A percentile compares a stretch with the other conserved stretches of the same genome.
phyloP scores from a whole-genome alignment of 2,113 vertebrate species.

The Eulacestoma nigropectus region DNA sequence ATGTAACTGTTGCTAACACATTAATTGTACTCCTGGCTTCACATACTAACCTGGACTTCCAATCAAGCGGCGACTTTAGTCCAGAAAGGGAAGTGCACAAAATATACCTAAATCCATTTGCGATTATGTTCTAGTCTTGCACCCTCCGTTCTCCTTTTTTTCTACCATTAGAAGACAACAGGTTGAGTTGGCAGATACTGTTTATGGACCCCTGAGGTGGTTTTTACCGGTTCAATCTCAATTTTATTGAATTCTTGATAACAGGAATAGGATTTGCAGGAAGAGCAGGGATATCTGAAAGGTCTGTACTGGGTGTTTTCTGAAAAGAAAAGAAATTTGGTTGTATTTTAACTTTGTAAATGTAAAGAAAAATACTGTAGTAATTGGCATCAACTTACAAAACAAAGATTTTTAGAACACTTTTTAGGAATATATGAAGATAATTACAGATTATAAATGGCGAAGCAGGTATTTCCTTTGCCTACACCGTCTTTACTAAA shows the following conservation, averaged over 20 bases:
- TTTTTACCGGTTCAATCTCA: conserved; percentile 80
- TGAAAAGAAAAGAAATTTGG: conserved; percentile 61
- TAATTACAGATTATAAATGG: neutral
- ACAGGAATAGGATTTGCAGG: conserved; percentile 77
- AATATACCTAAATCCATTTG: conserved; percentile 60
- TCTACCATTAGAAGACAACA: conserved; percentile 66
- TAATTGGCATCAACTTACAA: neutral
- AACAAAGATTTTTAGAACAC: neutral
- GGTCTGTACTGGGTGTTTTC: conserved; percentile 71
- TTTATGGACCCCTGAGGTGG: conserved; percentile 69
- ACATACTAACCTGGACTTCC: conserved; percentile 70
- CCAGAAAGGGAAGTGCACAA: conserved; percentile 70
- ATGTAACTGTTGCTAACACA: conserved; percentile 68
- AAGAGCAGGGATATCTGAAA: conserved; percentile 74
- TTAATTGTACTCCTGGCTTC: conserved; percentile 68
- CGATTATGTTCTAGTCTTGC: conserved; percentile 58
- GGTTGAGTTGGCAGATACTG: conserved; percentile 66
- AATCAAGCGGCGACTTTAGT: conserved; percentile 59
- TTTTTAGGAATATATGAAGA: neutral
- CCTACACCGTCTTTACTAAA: neutral
- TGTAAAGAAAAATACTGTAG: neutral
- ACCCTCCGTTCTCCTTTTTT: conserved; percentile 63
- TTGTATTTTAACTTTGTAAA: neutral
- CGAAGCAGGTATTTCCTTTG: neutral
- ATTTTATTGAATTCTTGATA: conserved; percentile 84